Percentiles rank a stretch among this genome's conserved stretches.
Evolutionary conservation across 2,888 invertebrate genomes (phyloP).

Genomic region (Philaethria dido): DNA sequence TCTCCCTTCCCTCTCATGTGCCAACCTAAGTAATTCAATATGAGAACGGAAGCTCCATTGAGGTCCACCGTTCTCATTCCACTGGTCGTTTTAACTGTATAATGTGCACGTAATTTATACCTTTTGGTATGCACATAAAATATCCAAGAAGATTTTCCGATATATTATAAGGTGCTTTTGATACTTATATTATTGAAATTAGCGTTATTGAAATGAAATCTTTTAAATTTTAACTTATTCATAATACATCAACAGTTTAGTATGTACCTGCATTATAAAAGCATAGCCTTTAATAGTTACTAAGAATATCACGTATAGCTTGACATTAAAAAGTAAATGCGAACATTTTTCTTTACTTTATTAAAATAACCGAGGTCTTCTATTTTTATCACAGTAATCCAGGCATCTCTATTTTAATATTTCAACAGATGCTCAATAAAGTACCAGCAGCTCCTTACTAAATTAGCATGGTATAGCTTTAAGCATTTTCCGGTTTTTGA

Average conservation of each 20-base stretch:
- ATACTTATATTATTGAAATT: conserved; percentile 18
- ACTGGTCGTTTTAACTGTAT: conserved; percentile 40
- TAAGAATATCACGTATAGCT: background rate
- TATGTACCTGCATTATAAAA: background rate
- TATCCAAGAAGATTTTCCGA: conserved; percentile 29
- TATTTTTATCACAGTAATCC: background rate
- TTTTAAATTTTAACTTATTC: background rate
- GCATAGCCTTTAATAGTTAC: background rate
- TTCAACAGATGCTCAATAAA: background rate
- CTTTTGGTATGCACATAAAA: conserved; percentile 37
- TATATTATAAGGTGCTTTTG: conserved; percentile 26
- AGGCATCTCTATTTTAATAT: background rate
- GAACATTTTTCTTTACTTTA: background rate
- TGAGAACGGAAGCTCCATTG: conserved; percentile 38
- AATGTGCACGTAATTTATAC: conserved; percentile 38
- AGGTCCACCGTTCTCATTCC: conserved; percentile 38
- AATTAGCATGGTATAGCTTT: too few relatives aligned
- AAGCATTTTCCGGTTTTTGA: too few relatives aligned
- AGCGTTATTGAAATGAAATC: background rate
- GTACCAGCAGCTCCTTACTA: background rate
- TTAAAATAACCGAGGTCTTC: background rate
- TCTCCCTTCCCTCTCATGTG: conserved; percentile 33
- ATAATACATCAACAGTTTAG: background rate
- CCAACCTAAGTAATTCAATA: conserved; percentile 44
- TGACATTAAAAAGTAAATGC: background rate